Evolutionary conservation across 2,113 vertebrate species (phyloP), one percentile per base, ranked within the genome.

Genomic region (Fulmarus glacialis): DNA sequence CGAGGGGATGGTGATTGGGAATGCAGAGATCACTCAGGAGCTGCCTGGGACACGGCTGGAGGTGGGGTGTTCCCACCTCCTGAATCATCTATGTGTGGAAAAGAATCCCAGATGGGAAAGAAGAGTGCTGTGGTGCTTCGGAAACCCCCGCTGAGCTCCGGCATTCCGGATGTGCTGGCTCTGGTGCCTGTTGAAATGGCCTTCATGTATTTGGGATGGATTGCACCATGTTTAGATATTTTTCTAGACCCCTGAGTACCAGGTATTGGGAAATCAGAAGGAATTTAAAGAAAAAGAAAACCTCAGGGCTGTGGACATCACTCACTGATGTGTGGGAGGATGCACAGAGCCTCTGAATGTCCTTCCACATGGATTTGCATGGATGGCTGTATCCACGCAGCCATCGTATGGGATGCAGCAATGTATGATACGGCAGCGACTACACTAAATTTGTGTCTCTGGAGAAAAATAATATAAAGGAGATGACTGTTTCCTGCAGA

Each of bases 1-100:
- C 0, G 3, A 74, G n/a, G 73, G 53, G 6, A 42, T 11, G 40
- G 42, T 8, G 32, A 5, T 0, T 50, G 50, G 53, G n/a, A 82
- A 66, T 1, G 16, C 32, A 47, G 66, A 22, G 23, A 30, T 23
- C 30, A 5, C 36, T 9, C 38, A 29, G 67, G 21, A n/a, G 32
- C 53, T 59, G 38, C 20, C 34, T 36, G 50, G 20, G 64, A 36
- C 13, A 1, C 0, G 17, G 66, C 91, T 89, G 52, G 27, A 77
- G 53, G 34, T 15, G 34, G 23, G 10, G 4, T 2, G 1, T 34
- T 71, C 52, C 32, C 22, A 21, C 22, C 45, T 78, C n/a, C 23
- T 27, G 21, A 48, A n/a, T 56, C 73, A 59, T 30, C 40, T 27
- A 4, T 8, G 1, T 4, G 47, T 45, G 52, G 83, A 15, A 53